Evolutionary conservation across 2,797 vertebrate species (phyloP), one percentile per base, ranked within the genome.

Genomic region (Eospalax fontanierii): DNA sequence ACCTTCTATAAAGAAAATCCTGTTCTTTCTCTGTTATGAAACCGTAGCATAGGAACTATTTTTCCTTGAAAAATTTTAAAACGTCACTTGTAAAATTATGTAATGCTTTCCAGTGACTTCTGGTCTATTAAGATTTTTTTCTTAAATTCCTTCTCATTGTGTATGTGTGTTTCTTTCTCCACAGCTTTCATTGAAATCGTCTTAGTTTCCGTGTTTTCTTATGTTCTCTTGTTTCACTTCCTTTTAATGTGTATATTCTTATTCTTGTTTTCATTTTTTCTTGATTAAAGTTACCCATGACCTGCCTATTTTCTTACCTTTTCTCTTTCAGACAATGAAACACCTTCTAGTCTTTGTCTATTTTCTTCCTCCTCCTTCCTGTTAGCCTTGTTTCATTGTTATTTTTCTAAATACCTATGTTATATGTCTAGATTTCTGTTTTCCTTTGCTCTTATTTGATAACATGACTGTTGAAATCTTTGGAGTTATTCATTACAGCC

Each of bases 321-420:
- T 88, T 63, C 35, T 85, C 79, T 95, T 10, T 59, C 7, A 35
- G 57, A 38, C 70, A 70, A 57, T 86, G 40, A 84, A 87, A 65
- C 4, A 14, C n/a, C 28, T 85, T 65, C 21, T 12, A 9, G 18
- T 40, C 24, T 61, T 85, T 83, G 61, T 94, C 15, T 85, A 81
- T 89, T 95, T 91, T 74, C 57, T 75, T 79, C 46, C 90, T 96
- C 75, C 87, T 95, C 40, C 59, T 95, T 92, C 50, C 75, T 30
- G 30, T 65, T 71, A 46, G 14, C 24, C 43, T 63, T 57, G 7
- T 46, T 65, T 78, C 43, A 21, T 50, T 35, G 10, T 54, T 54
- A 54, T 61, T 84, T 76, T 63, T 84, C 65, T 61, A 46, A 88
- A n/a, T 54, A 5, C 50, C 16, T 65, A 0, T 79, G 19, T 89